Percentiles rank a stretch among this genome's conserved stretches.
Evolutionary conservation across 2,888 invertebrate species (phyloP).

Genomic region (Cyclophora albipunctata): DNA sequence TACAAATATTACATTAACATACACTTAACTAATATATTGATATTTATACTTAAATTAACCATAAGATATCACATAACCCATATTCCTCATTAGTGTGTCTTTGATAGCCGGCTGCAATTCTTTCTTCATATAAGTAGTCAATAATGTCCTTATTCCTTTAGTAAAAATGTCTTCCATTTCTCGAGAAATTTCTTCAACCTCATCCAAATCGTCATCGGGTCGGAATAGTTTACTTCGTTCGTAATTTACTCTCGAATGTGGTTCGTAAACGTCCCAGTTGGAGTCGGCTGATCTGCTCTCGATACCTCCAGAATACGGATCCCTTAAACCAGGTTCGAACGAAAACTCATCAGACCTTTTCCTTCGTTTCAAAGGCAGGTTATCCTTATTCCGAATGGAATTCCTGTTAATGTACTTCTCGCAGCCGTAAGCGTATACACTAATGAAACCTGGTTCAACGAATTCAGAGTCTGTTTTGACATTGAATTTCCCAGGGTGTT

Average conservation of each 20-base stretch:
- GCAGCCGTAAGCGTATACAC: slow-evolving; percentile 90
- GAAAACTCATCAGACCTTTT: slow-evolving; percentile 59
- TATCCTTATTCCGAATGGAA: slow-evolving; percentile 54
- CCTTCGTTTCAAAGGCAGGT: slow-evolving; percentile 45
- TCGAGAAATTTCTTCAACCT: slow-evolving; percentile 80
- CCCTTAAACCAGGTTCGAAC: slow-evolving; percentile 49
- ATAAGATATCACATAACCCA: slow-evolving; percentile 91
- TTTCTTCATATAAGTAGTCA: slow-evolving; percentile 89
- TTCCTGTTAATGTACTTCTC: slow-evolving; percentile 74
- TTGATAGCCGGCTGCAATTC: slow-evolving; percentile 89
- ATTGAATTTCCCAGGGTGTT: slow-evolving; percentile 81
- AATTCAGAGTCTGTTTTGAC: slow-evolving; percentile 88
- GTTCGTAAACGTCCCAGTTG: slow-evolving; percentile 56
- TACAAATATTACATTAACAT: too few relatives aligned
- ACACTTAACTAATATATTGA: too few relatives aligned
- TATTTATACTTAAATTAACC: slow-evolving; percentile 60
- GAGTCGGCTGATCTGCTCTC: slow-evolving; percentile 43
- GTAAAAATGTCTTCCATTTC: slow-evolving; percentile 91
- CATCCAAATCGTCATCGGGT: slow-evolving; percentile 73
- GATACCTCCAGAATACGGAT: slow-evolving; percentile 29
- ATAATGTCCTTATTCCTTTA: slow-evolving; percentile 85
- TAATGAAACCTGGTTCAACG: slow-evolving; percentile 88
- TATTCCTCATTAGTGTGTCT: slow-evolving; percentile 89
- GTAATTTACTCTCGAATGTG: slow-evolving; percentile 50
- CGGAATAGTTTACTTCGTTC: slow-evolving; percentile 67